Base-by-base conservation (phyloP, 2,888 invertebrate species). In the Cryptophagus acutangulus region DNA sequence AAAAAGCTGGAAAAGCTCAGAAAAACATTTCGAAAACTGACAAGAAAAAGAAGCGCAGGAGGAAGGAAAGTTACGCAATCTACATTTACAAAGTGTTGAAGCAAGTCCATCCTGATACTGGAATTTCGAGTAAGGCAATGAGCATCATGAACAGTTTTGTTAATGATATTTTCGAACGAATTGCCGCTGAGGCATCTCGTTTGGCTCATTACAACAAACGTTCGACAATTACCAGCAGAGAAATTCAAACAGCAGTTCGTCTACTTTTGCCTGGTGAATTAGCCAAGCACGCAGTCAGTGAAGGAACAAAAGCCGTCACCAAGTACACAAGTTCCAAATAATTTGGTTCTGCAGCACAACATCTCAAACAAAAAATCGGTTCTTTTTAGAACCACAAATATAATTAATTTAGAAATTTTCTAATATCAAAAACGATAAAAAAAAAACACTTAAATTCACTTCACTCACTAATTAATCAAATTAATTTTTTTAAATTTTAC, bases 81-180 rank as follows among this genome's bases (percentile, higher is more conserved):
- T 79, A 78, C 57, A 70, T 83, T 9, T 81, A 77, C 69, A 82
- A 80, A 50, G 63, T 83, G 2, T 55, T 84, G 42, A 74, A 76
- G 52, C 75, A 74, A 51, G 74, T 81, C 0, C 76, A 79, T 49
- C 75, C 78, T 0, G 79, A 81, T 61, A 71, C 80, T 26, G 80
- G 82, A 0, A 78, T 86, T 36, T 81, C 83, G 1, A 75, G 74
- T 15, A 82, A 82, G 53, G 79, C 82, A 0, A 84, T 84, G 79
- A 65, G 74, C 52, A 82, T 85, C 49, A 82, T 86, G 82, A 82
- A 84, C 65, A 79, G 78, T 54, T 86, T 86, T 46, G 80, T 87
- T 1, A 81, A 79, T 51, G 85, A 87, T 52, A 79, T 84, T 56
- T 73, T 87, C 56, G 84, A 87, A 61, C 75, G 79, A 30, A 79